Evolutionary conservation across 2,797 vertebrate species (phyloP), one percentile per base, ranked within the genome.

Genomic region (Cottoperca gobio): DNA sequence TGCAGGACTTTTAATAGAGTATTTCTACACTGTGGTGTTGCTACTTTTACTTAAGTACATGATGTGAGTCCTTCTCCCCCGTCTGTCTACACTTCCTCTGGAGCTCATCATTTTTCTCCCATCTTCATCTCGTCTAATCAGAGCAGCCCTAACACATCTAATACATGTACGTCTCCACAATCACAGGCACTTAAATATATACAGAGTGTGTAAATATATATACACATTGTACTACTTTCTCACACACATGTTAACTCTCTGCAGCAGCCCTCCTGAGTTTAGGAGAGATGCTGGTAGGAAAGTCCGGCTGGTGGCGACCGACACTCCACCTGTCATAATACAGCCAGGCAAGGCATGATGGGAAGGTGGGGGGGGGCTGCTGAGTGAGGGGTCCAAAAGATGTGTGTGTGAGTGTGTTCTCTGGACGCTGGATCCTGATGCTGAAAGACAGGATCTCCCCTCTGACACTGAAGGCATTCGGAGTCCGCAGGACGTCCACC

Each of bases 261-360:
- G 52, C 70, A 66, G 67, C 64, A 73, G 76, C 66, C 55, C 17
- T 67, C 55, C 79, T 57, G 79, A 90, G 84, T 80, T 73, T 59
- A 76, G 65, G 72, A 78, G 46, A 61, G 76, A 82, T 75, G 62
- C 64, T 59, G 57, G 82, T 62, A 79, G 78, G 80, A 84, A 85
- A 64, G 86, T 83, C 85, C 58, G 60, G 77, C 70, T 89, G 86
- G 90, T 86, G 87, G 70, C 28, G 82, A 88, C 86, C 83, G 66
- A 91, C 71, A 61, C 83, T 89, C 92, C 94, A 95, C 93, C 95
- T 95, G 95, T 93, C 92, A 95, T 94, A 95, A 95, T 90, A 95
- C 72, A 85, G 54, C 81, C 82, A 76, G 63, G 84, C 84, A 88
- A 89, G 66, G 85, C 89, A 79, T 88, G 78, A 86, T 88, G 83